Base-by-base conservation (phyloP, 2,113 vertebrate genomes). In the Todiramphus saurophagus region DNA sequence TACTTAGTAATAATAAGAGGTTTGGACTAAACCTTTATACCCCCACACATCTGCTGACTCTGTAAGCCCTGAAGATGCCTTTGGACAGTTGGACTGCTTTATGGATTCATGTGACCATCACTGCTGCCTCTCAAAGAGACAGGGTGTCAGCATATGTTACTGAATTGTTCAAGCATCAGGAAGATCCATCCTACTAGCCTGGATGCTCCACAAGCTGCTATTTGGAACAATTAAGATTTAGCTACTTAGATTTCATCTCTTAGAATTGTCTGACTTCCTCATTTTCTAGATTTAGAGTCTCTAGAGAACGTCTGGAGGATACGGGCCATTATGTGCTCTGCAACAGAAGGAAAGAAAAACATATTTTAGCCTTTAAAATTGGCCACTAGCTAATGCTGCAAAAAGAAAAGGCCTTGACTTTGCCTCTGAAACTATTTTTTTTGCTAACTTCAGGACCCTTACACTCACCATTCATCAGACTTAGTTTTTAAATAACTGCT, bases 221-320 rank as follows among this genome's bases (percentile, higher is more conserved):
- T 74, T 74, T 77, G 84, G 37, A 92, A 58, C 46, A 95, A 94
- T 93, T 95, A 91, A 81, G 50, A 94, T 83, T 62, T 58, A 91
- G 68, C 16, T 91, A 62, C 58, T 90, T 83, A 83, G 76, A 92
- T 83, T 92, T 80, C 19, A 90, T 77, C 27, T 88, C 46, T 84
- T 63, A 83, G 74, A 96, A 86, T 67, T 89, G 92, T 80, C 55
- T 9, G 11, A 69, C 31, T 74, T 92, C 72, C 76, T 93, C 23
- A 62, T 90, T 94, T 92, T 79, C 94, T 70, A 94, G 50, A 88
- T 93, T 86, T 79, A 83, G 25, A 81, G 83, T 86, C 86, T 90
- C 72, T 89, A 93, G 90, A 94, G 85, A 88, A 18, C 2, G 6
- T 74, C 79, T 86, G 77, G 68, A 94, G 72, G 82, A 92, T 74